Conservation (phyloP, 2,797 vertebrate species). For the Synaphobranchus kaupii region DNA sequence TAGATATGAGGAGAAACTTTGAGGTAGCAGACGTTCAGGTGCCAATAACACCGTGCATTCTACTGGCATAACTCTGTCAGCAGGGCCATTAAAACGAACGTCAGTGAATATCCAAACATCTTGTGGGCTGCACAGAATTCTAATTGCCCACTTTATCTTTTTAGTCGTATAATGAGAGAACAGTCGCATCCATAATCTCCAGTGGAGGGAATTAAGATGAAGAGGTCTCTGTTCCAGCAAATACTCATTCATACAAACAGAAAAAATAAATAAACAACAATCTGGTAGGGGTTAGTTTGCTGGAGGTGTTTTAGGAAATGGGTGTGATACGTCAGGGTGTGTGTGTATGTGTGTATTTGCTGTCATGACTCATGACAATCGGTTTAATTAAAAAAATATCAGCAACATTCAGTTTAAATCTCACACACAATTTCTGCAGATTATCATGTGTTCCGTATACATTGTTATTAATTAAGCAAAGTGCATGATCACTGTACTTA, state of each 20-base stretch:
- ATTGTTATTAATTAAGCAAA: not conserved
- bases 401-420: not conserved
- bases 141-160: constrained; percentile 79
- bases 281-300: not conserved
- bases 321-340: not conserved
- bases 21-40: not conserved
- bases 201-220: constrained; percentile 72
- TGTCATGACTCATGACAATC: not conserved
- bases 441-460: not conserved
- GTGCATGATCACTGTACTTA: not conserved
- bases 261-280: constrained; percentile 49
- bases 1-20: not conserved
- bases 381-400: not conserved
- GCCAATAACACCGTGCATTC: constrained; percentile 49
- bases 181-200: constrained; percentile 62
- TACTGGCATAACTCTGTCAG: constrained; percentile 64
- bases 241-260: constrained; percentile 29
- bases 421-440: not conserved
- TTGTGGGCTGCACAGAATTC: constrained; percentile 69
- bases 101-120: constrained; percentile 77
- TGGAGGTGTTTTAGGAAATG: not conserved
- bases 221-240: constrained; percentile 54
- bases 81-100: constrained; percentile 80
- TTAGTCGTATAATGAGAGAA: constrained; percentile 74
- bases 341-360: not conserved